These are phyloP conservation scores for Mico argentatus DNA, from an alignment of 2,797 vertebrate species.

Conservation along the genomic window DNA sequence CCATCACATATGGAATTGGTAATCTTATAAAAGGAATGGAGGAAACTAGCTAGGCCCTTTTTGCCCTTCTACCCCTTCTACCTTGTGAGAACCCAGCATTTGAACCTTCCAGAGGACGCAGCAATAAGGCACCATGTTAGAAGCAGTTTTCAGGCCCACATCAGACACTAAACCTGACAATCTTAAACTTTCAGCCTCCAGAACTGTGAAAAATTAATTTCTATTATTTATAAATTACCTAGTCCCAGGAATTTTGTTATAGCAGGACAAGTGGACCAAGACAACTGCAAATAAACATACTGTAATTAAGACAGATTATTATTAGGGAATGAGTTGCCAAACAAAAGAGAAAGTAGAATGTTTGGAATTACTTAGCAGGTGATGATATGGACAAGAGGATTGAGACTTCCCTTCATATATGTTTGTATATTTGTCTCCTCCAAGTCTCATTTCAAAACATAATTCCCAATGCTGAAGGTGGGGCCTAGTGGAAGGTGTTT, in stretches of 20 bases:
- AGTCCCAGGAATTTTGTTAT: not conserved
- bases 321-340: not conserved
- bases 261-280: not conserved
- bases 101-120: not conserved
- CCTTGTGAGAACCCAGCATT: not conserved
- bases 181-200: not conserved
- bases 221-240: not conserved
- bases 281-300: not conserved
- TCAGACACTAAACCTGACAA: not conserved
- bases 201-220: not conserved
- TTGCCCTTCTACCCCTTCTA: not conserved
- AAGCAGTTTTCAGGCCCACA: not conserved
- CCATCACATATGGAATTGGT: not conserved
- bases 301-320: conserved; percentile 4
- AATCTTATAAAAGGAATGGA: not conserved
- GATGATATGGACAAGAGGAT: not conserved
- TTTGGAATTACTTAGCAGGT: not conserved
- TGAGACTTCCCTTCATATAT: not conserved
- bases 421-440: too few relatives aligned
- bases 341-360: not conserved
- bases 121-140: not conserved
- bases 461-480: too few relatives aligned
- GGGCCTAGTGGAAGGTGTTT: too few relatives aligned
- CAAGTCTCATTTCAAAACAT: too few relatives aligned
- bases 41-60: not conserved